Percentiles rank a stretch among this genome's conserved stretches.
Evolutionary conservation across 1,140 invertebrate genomes (phyloP).

Genomic region (Atopsyche davidsoni): DNA sequence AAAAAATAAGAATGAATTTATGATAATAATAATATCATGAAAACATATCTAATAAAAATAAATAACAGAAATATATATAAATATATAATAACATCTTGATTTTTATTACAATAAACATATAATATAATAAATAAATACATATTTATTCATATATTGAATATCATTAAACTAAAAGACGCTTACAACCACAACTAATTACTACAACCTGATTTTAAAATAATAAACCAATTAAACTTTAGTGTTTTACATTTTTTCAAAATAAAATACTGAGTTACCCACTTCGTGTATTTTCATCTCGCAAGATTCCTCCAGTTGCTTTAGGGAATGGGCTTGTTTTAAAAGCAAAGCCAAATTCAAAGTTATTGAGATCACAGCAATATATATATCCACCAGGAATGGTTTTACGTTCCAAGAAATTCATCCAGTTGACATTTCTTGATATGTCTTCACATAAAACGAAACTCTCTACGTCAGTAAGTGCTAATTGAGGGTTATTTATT

Average conservation of each 20-base stretch:
- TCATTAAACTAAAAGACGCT: too few species aligned
- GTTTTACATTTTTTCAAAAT: not conserved
- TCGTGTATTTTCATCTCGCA: constrained; percentile 21
- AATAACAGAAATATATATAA: too few species aligned
- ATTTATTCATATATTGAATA: too few species aligned
- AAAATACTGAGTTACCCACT: not conserved
- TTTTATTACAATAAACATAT: too few species aligned
- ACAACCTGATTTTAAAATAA: too few species aligned
- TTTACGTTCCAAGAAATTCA: constrained; percentile 30
- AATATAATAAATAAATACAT: too few species aligned
- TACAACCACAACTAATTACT: too few species aligned
- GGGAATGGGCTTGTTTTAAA: constrained; percentile 30
- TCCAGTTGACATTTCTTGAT: constrained; percentile 33
- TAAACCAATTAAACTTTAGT: too few species aligned
- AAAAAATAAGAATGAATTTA: too few species aligned
- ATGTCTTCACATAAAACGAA: constrained; percentile 35
- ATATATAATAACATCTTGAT: too few species aligned
- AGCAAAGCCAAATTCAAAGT: constrained; percentile 33
- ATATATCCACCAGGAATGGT: constrained; percentile 34
- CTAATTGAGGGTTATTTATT: constrained; percentile 36
- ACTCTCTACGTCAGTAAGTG: constrained; percentile 21
- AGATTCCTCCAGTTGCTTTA: constrained; percentile 20
- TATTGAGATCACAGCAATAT: constrained; percentile 35
- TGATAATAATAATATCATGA: too few species aligned
- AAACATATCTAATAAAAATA: too few species aligned